Evolutionary conservation across 2,797 vertebrate species (phyloP).

Genomic region (Muraenolepis orangiensis): DNA sequence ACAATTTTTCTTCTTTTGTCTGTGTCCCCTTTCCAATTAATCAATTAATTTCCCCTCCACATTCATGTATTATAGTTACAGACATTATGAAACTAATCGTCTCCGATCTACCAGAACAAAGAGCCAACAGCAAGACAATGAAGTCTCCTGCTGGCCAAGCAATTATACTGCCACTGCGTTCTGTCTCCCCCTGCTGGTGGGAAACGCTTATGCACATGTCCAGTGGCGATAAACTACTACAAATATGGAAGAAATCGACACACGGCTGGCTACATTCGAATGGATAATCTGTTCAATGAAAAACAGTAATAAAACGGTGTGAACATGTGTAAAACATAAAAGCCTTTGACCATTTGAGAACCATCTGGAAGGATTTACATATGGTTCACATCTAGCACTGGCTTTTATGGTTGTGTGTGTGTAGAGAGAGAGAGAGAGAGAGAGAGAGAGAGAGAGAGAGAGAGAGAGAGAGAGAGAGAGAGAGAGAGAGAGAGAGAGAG

Average conservation of each 20-base stretch:
- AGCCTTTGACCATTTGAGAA: not conserved
- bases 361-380: not conserved
- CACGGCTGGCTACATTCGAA: not conserved
- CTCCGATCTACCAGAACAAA: not conserved
- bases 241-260: not conserved
- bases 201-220: not conserved
- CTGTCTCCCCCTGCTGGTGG: not conserved
- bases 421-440: no score
- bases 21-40: no score
- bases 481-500: slow-evolving; percentile 18
- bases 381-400: no score
- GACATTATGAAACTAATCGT: not conserved
- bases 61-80: not conserved
- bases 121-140: no score
- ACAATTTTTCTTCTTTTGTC: no score
- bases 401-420: no score
- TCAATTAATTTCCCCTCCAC: no score
- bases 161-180: not conserved
- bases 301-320: not conserved
- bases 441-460: not conserved
- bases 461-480: slow-evolving; percentile 15
- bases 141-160: not conserved
- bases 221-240: not conserved
- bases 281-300: not conserved
- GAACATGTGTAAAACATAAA: not conserved